Evolutionary conservation across 2,888 invertebrate genomes (phyloP).

Genomic region (Phalangium opilio): DNA sequence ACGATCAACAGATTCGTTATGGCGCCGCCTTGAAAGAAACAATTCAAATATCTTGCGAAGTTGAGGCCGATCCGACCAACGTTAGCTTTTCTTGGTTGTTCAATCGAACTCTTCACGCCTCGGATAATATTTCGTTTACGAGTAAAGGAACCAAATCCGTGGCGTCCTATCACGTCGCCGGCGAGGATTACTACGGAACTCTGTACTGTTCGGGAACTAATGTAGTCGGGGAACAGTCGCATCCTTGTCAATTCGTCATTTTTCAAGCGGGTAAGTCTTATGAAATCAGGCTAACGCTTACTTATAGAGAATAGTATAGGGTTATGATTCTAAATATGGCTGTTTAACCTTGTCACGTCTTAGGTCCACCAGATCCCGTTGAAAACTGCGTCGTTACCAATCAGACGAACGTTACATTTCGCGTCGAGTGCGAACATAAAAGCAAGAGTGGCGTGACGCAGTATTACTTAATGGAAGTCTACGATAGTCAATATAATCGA

Average conservation of each 20-base stretch:
- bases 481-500: slow-evolving; percentile 17
- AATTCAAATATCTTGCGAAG: slow-evolving; percentile 20
- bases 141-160: slow-evolving; percentile 49
- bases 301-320: too few relatives aligned
- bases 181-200: slow-evolving; percentile 24
- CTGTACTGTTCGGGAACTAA: slow-evolving; percentile 23
- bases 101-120: slow-evolving; percentile 35
- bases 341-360: too few relatives aligned
- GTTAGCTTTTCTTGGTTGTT: slow-evolving; percentile 84
- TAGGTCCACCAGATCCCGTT: slow-evolving; percentile 74
- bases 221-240: slow-evolving; percentile 21
- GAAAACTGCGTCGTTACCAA: slow-evolving; percentile 78
- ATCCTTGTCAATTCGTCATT: slow-evolving; percentile 22
- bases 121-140: slow-evolving; percentile 11
- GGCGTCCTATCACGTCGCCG: slow-evolving; percentile 21
- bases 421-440: slow-evolving; percentile 70
- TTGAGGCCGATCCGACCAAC: slow-evolving; percentile 22
- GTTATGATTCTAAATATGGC: too few relatives aligned
- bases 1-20: slow-evolving; percentile 20
- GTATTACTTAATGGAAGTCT: slow-evolving; percentile 62
- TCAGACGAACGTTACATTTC: slow-evolving; percentile 65
- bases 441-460: slow-evolving; percentile 81
- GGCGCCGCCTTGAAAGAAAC: slow-evolving; percentile 21
- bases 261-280: slow-evolving; percentile 43
- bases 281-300: too few relatives aligned